Conservation (phyloP, 2,113 vertebrate genomes). For the Peromyscus polionotus region DNA sequence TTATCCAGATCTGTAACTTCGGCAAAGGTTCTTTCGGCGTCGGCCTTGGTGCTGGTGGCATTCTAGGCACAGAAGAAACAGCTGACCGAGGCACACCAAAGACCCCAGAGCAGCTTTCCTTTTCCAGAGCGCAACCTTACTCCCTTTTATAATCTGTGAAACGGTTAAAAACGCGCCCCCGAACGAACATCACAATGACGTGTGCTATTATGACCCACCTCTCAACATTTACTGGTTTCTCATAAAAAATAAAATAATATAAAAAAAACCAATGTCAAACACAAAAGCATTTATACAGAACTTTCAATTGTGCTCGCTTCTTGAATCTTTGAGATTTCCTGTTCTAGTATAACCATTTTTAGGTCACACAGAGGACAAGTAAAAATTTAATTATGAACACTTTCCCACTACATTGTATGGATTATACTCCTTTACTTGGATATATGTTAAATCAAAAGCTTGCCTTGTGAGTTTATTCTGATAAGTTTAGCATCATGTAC, state of each 20-base stretch:
- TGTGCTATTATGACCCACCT: not conserved
- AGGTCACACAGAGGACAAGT: not conserved
- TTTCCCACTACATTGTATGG: not conserved
- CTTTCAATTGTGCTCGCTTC: not conserved
- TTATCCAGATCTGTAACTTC: slow-evolving; percentile 92
- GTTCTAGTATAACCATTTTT: not conserved
- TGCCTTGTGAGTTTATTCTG: slow-evolving; percentile 1
- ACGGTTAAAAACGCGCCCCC: not conserved
- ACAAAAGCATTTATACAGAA: slow-evolving; percentile 13
- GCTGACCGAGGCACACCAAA: too few relatives aligned
- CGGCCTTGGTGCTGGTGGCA: slow-evolving; percentile 91
- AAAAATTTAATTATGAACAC: not conserved
- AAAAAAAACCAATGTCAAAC: not conserved
- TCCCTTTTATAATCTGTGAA: not conserved
- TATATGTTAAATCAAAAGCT: not conserved
- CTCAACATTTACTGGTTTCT: not conserved
- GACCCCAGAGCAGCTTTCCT: not conserved
- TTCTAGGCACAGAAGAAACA: slow-evolving; percentile 86
- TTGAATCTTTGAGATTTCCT: slow-evolving; percentile 12
- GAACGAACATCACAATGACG: not conserved
- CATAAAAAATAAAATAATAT: not conserved
- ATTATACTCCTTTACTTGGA: not conserved
- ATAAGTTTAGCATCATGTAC: not conserved
- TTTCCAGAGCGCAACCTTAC: not conserved
- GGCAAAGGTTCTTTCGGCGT: slow-evolving; percentile 93